phyloP scores from a whole-genome alignment of 2,888 invertebrate species.

The Metopia argyrocephala region DNA sequence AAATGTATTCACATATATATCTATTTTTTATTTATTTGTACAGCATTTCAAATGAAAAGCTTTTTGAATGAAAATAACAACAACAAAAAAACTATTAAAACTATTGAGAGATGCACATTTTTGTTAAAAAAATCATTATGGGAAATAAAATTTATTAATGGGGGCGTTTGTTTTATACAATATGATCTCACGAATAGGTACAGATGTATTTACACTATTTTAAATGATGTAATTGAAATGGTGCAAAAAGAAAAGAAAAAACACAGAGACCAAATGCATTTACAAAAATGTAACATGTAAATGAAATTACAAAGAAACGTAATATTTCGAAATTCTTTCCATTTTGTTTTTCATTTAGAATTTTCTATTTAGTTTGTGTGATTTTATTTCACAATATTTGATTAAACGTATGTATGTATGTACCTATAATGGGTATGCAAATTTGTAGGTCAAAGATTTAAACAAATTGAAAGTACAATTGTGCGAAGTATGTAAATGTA shows the following conservation, averaged over 20 bases:
- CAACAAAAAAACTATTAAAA: not conserved
- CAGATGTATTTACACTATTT: constrained; percentile 55
- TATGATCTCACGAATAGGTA: constrained; percentile 59
- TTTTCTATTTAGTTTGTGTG: not conserved
- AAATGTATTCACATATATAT: too few species aligned
- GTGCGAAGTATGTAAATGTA: too few species aligned
- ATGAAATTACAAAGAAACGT: not conserved
- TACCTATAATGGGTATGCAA: not conserved
- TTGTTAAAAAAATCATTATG: constrained; percentile 3
- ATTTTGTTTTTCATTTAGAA: not conserved
- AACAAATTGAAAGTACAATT: not conserved
- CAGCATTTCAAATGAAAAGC: constrained; percentile 36
- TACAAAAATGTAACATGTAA: too few species aligned
- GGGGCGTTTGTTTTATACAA: constrained; percentile 47
- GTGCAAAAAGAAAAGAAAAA: constrained; percentile 35
- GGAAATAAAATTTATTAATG: not conserved
- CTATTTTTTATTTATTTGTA: not conserved
- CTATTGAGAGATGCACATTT: constrained; percentile 31
- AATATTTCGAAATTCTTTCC: constrained; percentile 33
- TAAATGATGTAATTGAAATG: constrained; percentile 49
- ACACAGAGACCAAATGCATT: too few species aligned
- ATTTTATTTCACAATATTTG: constrained; percentile 14
- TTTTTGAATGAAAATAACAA: constrained; percentile 30
- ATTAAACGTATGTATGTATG: too few species aligned
- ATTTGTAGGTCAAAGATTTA: not conserved